phyloP scores from a whole-genome alignment of 2,113 vertebrate species.

The Malurus alboscapulatus region DNA sequence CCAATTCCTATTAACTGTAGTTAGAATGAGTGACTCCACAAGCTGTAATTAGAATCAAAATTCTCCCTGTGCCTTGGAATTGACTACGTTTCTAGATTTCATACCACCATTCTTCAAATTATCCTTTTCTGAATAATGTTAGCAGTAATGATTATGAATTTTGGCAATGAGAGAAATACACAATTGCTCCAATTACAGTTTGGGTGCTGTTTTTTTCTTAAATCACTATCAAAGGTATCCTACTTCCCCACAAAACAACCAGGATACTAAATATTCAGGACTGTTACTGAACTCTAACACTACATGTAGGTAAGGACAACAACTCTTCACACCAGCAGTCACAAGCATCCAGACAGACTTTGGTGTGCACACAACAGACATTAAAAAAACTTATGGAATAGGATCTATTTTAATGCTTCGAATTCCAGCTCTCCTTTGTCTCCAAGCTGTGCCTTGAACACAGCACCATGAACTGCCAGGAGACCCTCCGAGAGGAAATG shows the following conservation, averaged over 20 bases:
- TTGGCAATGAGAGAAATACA: not conserved
- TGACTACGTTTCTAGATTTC: not conserved
- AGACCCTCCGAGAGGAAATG: accelerated
- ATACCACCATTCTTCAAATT: not conserved
- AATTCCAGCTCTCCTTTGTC: not conserved
- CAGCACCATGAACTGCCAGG: not conserved
- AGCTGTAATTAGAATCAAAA: not conserved
- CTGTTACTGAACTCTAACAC: not conserved
- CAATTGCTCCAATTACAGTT: not conserved
- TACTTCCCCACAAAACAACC: not conserved
- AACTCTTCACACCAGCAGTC: not conserved
- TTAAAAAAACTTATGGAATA: not conserved
- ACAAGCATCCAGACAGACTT: accelerated
- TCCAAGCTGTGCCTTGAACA: not conserved
- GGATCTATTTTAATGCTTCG: not conserved
- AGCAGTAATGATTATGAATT: not conserved
- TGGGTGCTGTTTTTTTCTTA: not conserved
- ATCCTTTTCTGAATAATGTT: not conserved
- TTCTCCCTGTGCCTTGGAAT: not conserved
- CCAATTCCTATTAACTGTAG: not conserved
- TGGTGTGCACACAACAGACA: accelerated
- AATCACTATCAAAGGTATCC: not conserved
- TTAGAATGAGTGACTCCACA: not conserved
- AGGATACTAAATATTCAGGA: not conserved
- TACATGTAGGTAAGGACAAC: not conserved